Evolutionary conservation across 2,888 invertebrate species (phyloP).

Genomic region (Eupithecia inturbata): DNA sequence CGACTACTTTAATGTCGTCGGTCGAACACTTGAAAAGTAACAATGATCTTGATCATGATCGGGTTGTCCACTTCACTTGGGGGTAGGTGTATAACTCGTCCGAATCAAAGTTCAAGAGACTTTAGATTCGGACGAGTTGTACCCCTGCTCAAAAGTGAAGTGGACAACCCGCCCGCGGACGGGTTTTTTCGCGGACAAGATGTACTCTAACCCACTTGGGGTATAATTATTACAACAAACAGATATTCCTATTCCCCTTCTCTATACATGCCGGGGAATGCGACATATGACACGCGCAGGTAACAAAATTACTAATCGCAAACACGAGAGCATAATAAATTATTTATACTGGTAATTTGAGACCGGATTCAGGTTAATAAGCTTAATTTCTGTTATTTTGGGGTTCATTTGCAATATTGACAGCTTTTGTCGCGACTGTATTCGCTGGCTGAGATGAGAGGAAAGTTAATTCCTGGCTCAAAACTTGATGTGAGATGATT

Average conservation of each 20-base stretch:
- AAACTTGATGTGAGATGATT: too few relatives aligned
- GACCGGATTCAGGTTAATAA: slow-evolving; percentile 13
- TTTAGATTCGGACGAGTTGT: too few relatives aligned
- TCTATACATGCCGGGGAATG: slow-evolving; percentile 2
- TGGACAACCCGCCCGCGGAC: too few relatives aligned
- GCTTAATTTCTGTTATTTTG: slow-evolving; percentile 12
- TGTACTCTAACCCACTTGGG: too few relatives aligned
- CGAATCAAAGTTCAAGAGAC: too few relatives aligned
- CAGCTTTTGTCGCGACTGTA: background rate
- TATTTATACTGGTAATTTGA: slow-evolving; percentile 28
- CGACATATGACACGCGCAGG: slow-evolving; percentile 12
- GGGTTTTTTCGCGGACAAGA: too few relatives aligned
- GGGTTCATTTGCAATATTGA: slow-evolving; percentile 4
- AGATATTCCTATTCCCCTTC: background rate
- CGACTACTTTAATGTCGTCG: too few relatives aligned
- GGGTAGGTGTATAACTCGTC: too few relatives aligned
- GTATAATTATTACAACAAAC: slow-evolving; percentile 16
- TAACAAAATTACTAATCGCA: slow-evolving; percentile 33
- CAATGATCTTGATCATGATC: too few relatives aligned
- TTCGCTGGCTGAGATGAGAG: background rate
- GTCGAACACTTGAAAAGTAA: too few relatives aligned
- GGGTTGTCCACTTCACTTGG: too few relatives aligned
- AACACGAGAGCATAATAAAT: slow-evolving; percentile 23
- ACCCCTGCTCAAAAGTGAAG: too few relatives aligned
- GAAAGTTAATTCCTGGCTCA: background rate